Percentiles rank a stretch among this genome's conserved stretches.
phyloP scores from a whole-genome alignment of 2,797 vertebrate species.

The Tenualosa ilisha region DNA sequence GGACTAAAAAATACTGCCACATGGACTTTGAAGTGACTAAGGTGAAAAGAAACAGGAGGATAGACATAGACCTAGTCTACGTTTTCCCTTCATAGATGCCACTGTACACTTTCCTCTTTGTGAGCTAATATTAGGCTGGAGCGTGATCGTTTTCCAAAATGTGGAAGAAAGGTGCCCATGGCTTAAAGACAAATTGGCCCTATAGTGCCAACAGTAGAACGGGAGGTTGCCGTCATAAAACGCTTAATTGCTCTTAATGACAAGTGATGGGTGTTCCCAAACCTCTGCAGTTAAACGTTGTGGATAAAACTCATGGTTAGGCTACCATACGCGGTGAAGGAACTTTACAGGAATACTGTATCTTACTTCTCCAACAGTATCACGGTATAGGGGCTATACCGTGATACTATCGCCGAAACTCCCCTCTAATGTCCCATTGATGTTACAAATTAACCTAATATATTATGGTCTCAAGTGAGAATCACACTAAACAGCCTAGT shows the following conservation, averaged over 20 bases:
- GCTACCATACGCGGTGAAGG: neutral
- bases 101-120: too few relatives aligned
- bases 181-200: neutral
- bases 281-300: too few relatives aligned
- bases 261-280: neutral
- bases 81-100: too few relatives aligned
- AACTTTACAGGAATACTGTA: neutral
- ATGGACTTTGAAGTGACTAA: too few relatives aligned
- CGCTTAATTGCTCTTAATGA: constrained; percentile 14
- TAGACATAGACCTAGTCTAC: too few relatives aligned
- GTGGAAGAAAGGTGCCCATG: neutral
- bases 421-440: neutral
- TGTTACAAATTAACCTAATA: neutral
- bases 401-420: too few relatives aligned
- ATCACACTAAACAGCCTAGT: too few relatives aligned
- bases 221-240: constrained; percentile 4
- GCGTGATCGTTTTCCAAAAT: neutral
- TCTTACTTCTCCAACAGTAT: too few relatives aligned
- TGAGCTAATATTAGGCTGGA: too few relatives aligned
- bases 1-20: neutral
- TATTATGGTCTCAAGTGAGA: neutral
- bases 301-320: neutral
- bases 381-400: too few relatives aligned
- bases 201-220: neutral
- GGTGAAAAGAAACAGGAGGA: too few relatives aligned